A percentile compares a stretch with the other conserved stretches of the same genome.
These are phyloP conservation scores for Isaurus tuberculatus DNA, from an alignment of 92 coral and sea anemone genomes.

Conservation along the genomic window DNA sequence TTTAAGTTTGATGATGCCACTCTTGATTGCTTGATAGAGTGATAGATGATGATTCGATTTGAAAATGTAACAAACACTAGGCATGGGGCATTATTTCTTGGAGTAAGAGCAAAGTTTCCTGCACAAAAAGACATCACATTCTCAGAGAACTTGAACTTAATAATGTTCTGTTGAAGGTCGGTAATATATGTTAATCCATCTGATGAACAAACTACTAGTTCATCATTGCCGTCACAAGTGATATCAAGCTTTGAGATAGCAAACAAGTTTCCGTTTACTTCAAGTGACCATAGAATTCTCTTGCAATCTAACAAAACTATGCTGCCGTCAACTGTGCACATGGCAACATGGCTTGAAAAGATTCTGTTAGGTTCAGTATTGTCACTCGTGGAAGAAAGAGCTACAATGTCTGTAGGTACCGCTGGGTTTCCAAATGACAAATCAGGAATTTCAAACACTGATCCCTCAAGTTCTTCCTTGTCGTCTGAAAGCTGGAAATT, in stretches of 20 bases:
- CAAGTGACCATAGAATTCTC: slow-evolving; percentile 80
- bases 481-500: background rate
- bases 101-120: slow-evolving; percentile 70
- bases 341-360: slow-evolving; percentile 58
- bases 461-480: slow-evolving; percentile 21
- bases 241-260: slow-evolving; percentile 89
- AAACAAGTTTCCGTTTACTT: slow-evolving; percentile 79
- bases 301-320: slow-evolving; percentile 71
- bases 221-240: slow-evolving; percentile 85
- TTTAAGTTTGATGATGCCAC: slow-evolving; percentile 71
- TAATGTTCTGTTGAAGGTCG: slow-evolving; percentile 82
- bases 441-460: slow-evolving; percentile 22
- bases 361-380: slow-evolving; percentile 34
- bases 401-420: slow-evolving; percentile 68
- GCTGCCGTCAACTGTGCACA: slow-evolving; percentile 86
- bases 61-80: slow-evolving; percentile 91
- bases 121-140: slow-evolving; percentile 89
- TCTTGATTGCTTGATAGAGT: slow-evolving; percentile 70
- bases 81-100: slow-evolving; percentile 78
- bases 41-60: slow-evolving; percentile 80
- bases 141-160: slow-evolving; percentile 83
- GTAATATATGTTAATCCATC: slow-evolving; percentile 88
- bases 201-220: slow-evolving; percentile 82
- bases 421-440: slow-evolving; percentile 63
- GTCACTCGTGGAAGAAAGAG: slow-evolving; percentile 43